phyloP scores from a whole-genome alignment of 2,113 vertebrate species.

The Gymnocephalus cernua region DNA sequence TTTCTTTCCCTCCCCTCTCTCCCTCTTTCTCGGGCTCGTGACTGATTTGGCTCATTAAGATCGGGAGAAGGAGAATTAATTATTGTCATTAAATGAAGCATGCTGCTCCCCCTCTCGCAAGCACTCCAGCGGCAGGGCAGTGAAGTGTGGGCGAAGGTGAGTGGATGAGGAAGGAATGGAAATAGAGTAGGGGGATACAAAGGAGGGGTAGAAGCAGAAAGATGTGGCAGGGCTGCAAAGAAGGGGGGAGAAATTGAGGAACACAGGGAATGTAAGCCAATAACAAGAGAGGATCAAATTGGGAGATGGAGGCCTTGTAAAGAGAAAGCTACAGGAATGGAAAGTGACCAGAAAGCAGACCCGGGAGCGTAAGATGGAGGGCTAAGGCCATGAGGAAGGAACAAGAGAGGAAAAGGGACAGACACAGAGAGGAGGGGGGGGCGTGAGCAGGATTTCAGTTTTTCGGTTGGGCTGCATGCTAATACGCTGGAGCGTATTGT shows the following conservation, averaged over 20 bases:
- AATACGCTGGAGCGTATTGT: conserved; percentile 70
- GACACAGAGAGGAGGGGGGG: conserved; percentile 49
- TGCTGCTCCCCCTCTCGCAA: conserved; percentile 44
- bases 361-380: conserved; percentile 63
- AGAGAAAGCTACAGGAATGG: conserved; percentile 36
- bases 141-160: conserved; percentile 69
- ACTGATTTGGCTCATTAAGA: conserved; percentile 84
- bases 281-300: conserved; percentile 14
- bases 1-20: conserved; percentile 9
- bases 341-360: conserved; percentile 34
- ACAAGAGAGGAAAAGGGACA: conserved; percentile 30
- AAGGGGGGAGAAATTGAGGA: background rate
- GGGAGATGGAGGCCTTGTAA: conserved; percentile 11
- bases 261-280: background rate
- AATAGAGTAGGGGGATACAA: conserved; percentile 12
- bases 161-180: conserved; percentile 41
- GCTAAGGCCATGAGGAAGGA: conserved; percentile 43
- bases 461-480: conserved; percentile 62
- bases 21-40: conserved; percentile 53
- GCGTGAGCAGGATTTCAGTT: conserved; percentile 47
- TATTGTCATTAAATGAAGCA: conserved; percentile 83
- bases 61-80: conserved; percentile 79
- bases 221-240: conserved; percentile 5
- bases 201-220: conserved; percentile 16
- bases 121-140: conserved; percentile 59